Conservation (phyloP, 2,888 invertebrate species). For the Pristionchus arcanus region DNA sequence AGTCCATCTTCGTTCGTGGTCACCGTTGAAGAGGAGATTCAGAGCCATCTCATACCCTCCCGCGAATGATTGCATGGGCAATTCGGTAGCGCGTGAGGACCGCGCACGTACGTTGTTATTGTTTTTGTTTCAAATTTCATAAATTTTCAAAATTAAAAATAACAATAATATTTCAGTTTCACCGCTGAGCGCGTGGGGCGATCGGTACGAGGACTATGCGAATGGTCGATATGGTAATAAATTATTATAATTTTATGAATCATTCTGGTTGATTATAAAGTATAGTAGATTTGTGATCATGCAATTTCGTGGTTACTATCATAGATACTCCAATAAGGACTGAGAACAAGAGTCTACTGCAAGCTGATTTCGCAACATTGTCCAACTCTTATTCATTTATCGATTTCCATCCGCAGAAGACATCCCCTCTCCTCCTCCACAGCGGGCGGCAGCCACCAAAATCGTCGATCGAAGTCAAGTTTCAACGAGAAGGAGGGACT, state of each 20-base stretch:
- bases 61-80: slow-evolving; percentile 50
- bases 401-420: background rate
- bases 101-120: background rate
- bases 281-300: no score
- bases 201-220: background rate
- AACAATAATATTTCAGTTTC: slow-evolving; percentile 26
- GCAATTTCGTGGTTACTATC: no score
- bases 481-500: slow-evolving; percentile 3
- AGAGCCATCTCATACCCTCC: background rate
- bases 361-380: no score
- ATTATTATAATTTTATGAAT: no score
- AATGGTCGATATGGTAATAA: slow-evolving; percentile 13
- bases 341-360: no score
- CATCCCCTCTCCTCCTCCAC: slow-evolving; percentile 15
- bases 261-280: no score
- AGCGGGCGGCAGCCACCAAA: background rate
- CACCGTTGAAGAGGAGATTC: background rate
- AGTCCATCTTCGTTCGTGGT: background rate
- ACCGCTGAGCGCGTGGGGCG: slow-evolving; percentile 37
- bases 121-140: background rate
- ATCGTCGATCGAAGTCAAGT: background rate
- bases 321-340: no score
- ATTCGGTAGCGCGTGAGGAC: slow-evolving; percentile 8
- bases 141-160: background rate
- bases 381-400: no score